phyloP scores from a whole-genome alignment of 64 coral and sea anemone genomes.

The Catalaphyllia jardinei region DNA sequence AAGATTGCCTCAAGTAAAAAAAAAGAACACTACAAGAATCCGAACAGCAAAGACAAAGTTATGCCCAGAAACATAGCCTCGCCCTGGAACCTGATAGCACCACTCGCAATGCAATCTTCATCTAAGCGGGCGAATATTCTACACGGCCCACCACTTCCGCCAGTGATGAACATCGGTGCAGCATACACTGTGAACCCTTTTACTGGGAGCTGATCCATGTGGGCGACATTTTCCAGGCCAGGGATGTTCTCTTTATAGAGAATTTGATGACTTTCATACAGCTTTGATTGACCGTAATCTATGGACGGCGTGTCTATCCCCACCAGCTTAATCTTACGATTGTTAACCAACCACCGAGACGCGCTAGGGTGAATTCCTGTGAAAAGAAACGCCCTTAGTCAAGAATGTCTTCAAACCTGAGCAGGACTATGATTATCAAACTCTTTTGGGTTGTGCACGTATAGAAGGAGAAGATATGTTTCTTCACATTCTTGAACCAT shows the following conservation, averaged over 20 bases:
- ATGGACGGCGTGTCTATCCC: conserved; percentile 65
- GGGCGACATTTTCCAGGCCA: conserved; percentile 76
- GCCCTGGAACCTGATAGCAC: not conserved
- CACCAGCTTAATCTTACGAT: conserved; percentile 65
- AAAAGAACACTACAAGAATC: not conserved
- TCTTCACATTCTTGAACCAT: too few species aligned
- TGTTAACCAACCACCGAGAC: conserved; percentile 52
- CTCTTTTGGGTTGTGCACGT: too few species aligned
- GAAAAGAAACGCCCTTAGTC: not conserved
- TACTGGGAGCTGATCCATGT: conserved; percentile 64
- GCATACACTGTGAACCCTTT: conserved; percentile 71
- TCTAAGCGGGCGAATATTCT: conserved; percentile 61
- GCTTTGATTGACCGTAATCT: conserved; percentile 58
- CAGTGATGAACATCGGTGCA: conserved; percentile 64
- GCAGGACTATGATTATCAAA: too few species aligned
- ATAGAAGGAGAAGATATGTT: too few species aligned
- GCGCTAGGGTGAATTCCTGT: conserved; percentile 58
- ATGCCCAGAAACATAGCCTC: not conserved
- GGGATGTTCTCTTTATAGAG: conserved; percentile 50
- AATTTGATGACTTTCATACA: conserved; percentile 48
- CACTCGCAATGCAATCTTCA: not conserved
- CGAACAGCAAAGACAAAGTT: not conserved
- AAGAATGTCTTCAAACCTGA: too few species aligned
- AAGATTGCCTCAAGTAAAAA: not conserved
- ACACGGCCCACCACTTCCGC: conserved; percentile 68